phyloP scores from a whole-genome alignment of 2,888 invertebrate genomes.

The Pyrocoelia pectoralis region DNA sequence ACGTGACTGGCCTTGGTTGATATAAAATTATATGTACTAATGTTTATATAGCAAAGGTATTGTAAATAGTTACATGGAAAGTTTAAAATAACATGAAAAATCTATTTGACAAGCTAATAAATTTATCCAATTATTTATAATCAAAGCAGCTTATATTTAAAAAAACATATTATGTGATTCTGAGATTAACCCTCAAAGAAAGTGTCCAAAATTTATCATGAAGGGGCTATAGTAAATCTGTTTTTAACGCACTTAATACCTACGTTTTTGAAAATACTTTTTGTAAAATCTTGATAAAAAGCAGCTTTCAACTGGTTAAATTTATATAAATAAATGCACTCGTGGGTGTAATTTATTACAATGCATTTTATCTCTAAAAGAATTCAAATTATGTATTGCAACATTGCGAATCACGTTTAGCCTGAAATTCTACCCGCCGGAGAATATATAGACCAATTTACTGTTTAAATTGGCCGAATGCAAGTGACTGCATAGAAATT shows the following conservation, averaged over 20 bases:
- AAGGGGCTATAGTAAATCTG: no score
- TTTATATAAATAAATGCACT: not conserved
- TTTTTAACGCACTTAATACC: no score
- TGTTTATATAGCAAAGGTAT: not conserved
- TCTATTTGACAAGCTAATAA: no score
- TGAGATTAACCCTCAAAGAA: no score
- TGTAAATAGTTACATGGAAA: no score
- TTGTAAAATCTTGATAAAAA: not conserved
- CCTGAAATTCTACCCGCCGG: not conserved
- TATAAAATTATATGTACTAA: not conserved
- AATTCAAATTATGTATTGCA: no score
- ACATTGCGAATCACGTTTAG: not conserved
- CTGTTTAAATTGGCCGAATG: constrained; percentile 24
- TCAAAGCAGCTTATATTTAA: no score
- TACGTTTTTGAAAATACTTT: not conserved
- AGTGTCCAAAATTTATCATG: no score
- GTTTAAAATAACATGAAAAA: no score
- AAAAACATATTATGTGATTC: no score
- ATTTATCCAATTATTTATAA: no score
- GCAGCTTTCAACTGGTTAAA: not conserved
- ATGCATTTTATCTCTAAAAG: not conserved
- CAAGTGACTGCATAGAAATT: constrained; percentile 26
- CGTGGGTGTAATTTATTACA: not conserved
- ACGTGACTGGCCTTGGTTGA: constrained; percentile 33
- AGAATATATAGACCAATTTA: constrained; percentile 22